These are phyloP conservation scores for Oeneis ivallda DNA, from an alignment of 2,888 invertebrate species.

Conservation along the genomic window DNA sequence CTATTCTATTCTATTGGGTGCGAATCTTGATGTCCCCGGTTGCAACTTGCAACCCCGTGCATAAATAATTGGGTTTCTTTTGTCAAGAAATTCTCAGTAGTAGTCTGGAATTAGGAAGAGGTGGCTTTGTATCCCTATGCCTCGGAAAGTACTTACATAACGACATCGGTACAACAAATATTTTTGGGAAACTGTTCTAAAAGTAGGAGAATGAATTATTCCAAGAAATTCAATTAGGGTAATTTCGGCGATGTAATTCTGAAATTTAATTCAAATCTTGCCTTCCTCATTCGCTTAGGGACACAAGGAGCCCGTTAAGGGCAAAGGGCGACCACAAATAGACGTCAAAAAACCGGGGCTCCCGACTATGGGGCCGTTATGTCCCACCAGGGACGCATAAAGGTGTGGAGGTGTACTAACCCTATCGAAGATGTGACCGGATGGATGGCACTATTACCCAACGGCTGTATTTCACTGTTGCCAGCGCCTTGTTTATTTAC, in stretches of 20 bases:
- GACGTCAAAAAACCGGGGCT: conserved; percentile 79
- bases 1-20: no score
- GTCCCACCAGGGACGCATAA: conserved; percentile 78
- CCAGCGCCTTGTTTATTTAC: conserved; percentile 75
- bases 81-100: no score
- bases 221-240: conserved; percentile 28
- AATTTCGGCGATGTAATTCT: conserved; percentile 40
- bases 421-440: conserved; percentile 80
- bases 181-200: neutral
- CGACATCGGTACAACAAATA: no score
- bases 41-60: no score
- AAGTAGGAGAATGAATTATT: neutral
- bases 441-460: conserved; percentile 78
- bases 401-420: conserved; percentile 79
- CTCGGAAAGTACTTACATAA: no score
- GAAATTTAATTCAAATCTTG: conserved; percentile 50
- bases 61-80: no score
- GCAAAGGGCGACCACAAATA: conserved; percentile 77
- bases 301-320: conserved; percentile 66
- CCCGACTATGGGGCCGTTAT: conserved; percentile 71
- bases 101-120: no score
- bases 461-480: conserved; percentile 66
- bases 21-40: no score
- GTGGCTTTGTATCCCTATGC: no score
- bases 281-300: conserved; percentile 46